Percentiles rank a stretch among this genome's conserved stretches.
phyloP scores from a whole-genome alignment of 2,113 vertebrate genomes.

The Paramormyrops kingsleyae region DNA sequence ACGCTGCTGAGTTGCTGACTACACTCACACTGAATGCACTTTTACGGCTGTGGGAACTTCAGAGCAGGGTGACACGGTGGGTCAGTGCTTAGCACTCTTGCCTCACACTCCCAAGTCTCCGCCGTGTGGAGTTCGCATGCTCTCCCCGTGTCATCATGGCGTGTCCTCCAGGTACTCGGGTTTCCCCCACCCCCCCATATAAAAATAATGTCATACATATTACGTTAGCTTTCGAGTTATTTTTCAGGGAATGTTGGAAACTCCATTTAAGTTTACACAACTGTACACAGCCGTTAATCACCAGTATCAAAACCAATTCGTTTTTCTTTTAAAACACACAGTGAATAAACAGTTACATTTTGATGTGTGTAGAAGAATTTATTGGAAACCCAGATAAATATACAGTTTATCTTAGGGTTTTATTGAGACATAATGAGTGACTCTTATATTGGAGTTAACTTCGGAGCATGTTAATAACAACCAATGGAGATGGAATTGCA shows the following conservation, averaged over 20 bases:
- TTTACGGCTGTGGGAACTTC: not conserved
- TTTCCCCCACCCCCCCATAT: not conserved
- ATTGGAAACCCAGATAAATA: not conserved
- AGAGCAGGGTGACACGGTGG: not conserved
- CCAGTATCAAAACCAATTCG: not conserved
- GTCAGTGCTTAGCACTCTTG: no score
- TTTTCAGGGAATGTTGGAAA: not conserved
- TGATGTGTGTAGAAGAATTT: conserved; percentile 4
- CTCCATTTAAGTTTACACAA: not conserved
- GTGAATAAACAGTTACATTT: not conserved
- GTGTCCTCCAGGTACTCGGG: not conserved
- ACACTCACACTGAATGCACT: not conserved
- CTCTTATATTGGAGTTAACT: not conserved
- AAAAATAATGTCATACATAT: not conserved
- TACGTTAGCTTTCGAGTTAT: not conserved
- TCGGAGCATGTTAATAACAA: not conserved
- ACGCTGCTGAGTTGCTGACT: not conserved
- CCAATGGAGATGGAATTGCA: not conserved
- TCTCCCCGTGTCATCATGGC: not conserved
- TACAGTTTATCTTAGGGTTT: not conserved
- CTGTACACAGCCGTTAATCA: not conserved
- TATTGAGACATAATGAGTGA: not conserved
- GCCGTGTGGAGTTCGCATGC: not conserved
- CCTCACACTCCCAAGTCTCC: not conserved
- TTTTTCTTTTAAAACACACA: not conserved